These are phyloP conservation scores for Addax nasomaculatus DNA, from an alignment of 2,113 vertebrate species.

Conservation along the genomic window DNA sequence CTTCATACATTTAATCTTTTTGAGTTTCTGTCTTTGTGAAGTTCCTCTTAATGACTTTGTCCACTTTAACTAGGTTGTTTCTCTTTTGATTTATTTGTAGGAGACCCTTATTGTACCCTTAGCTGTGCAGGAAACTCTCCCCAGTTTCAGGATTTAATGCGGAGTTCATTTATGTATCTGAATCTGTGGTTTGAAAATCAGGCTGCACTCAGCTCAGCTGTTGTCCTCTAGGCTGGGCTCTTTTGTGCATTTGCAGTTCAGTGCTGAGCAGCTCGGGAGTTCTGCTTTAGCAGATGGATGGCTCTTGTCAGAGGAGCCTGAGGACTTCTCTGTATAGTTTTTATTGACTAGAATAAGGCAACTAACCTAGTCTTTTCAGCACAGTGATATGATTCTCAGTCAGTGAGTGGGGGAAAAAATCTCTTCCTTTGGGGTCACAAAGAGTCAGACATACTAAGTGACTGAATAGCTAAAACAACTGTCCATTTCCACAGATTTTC, in stretches of 20 bases:
- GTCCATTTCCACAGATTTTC: neutral
- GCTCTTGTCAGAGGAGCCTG: neutral
- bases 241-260: neutral
- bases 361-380: neutral
- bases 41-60: neutral
- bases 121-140: neutral
- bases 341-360: neutral
- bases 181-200: neutral
- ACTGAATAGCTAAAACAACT: neutral
- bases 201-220: neutral
- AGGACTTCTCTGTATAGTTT: neutral
- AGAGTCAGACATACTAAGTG: neutral
- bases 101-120: neutral
- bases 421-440: neutral
- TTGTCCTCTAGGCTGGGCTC: neutral
- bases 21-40: neutral
- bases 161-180: neutral
- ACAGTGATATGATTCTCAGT: no score
- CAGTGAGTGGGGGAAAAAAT: neutral
- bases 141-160: no score
- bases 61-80: neutral
- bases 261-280: neutral
- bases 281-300: neutral
- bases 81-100: neutral
- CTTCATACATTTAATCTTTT: neutral